phyloP scores from a whole-genome alignment of 2,888 invertebrate species.

The Prosapia bicincta region DNA sequence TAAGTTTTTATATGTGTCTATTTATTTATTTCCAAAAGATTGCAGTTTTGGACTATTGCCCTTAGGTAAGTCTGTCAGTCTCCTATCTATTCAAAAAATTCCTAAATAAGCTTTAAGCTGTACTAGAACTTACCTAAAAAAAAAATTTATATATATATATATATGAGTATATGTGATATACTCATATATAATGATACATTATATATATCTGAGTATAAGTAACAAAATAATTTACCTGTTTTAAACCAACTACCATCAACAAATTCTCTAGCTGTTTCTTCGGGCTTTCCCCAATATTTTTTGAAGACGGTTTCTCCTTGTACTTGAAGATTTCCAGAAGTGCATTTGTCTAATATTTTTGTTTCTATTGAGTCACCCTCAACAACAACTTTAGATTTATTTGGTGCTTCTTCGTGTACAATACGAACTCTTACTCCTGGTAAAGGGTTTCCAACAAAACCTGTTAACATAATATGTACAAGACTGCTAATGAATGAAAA shows the following conservation, averaged over 20 bases:
- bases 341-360: constrained; percentile 32
- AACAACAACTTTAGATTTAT: constrained; percentile 10
- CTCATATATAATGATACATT: no score
- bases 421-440: constrained; percentile 65
- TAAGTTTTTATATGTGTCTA: no score
- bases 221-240: constrained; percentile 68
- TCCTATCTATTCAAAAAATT: no score
- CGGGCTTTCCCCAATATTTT: constrained; percentile 75
- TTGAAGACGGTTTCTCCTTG: constrained; percentile 65
- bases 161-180: no score
- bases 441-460: constrained; percentile 74
- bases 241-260: constrained; percentile 83
- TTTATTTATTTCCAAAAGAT: no score
- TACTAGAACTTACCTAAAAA: no score
- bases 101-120: no score
- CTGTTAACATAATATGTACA: constrained; percentile 49
- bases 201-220: no score
- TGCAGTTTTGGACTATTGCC: no score
- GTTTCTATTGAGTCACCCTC: constrained; percentile 29
- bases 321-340: constrained; percentile 58
- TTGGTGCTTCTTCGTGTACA: constrained; percentile 39
- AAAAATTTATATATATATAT: no score
- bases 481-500: no score
- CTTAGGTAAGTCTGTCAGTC: no score
- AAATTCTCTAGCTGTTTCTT: constrained; percentile 66